phyloP scores from a whole-genome alignment of 2,113 vertebrate species.

The Pterophyllum scalare region DNA sequence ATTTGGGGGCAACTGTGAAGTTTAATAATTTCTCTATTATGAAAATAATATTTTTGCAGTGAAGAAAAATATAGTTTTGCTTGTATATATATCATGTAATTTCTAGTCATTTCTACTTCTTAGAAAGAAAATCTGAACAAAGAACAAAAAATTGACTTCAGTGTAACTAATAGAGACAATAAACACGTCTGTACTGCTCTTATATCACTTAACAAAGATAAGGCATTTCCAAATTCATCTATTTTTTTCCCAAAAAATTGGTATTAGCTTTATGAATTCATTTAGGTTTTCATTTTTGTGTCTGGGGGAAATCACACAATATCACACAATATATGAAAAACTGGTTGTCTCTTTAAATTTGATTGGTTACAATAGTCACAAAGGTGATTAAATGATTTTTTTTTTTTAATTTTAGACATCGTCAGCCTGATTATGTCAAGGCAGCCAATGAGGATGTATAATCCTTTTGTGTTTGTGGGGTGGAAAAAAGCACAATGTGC shows the following conservation, averaged over 20 bases:
- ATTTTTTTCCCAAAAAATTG: not conserved
- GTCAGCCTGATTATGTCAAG: not conserved
- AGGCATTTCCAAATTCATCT: not conserved
- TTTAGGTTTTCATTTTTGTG: not conserved
- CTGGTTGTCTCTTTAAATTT: not conserved
- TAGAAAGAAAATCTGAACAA: no score
- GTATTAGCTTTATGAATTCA: not conserved
- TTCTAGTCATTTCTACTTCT: no score
- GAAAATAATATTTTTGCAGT: no score
- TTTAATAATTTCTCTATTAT: no score
- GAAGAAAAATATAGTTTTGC: no score
- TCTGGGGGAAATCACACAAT: not conserved
- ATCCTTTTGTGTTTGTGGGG: not conserved
- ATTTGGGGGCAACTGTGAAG: no score
- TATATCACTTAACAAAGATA: not conserved
- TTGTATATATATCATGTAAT: no score
- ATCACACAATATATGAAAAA: not conserved
- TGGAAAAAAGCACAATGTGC: not conserved
- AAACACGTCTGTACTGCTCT: not conserved
- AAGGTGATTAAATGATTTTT: not conserved
- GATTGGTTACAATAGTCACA: not conserved
- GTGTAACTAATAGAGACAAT: not conserved
- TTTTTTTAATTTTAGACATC: not conserved
- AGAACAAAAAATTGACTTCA: not conserved
- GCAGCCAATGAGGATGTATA: not conserved